These are phyloP conservation scores for Xestia xanthographa DNA, from an alignment of 2,888 invertebrate species.

Conservation along the genomic window DNA sequence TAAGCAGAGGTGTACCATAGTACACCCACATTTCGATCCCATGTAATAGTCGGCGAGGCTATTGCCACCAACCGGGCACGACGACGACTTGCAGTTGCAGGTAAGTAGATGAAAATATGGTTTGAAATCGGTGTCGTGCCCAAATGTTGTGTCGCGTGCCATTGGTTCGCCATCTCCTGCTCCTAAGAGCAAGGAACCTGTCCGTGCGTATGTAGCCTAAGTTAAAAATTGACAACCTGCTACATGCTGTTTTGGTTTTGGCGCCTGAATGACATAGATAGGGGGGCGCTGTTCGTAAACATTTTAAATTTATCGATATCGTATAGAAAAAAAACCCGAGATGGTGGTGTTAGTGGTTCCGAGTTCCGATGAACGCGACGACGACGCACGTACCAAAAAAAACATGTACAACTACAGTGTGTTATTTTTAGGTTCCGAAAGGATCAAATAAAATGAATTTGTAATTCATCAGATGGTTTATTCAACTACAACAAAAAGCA, in stretches of 20 bases:
- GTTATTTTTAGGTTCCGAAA: neutral
- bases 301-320: neutral
- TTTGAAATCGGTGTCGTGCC: no score
- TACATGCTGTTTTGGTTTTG: neutral
- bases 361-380: no score
- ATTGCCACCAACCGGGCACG: no score
- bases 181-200: neutral
- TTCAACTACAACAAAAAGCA: constrained; percentile 90
- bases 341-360: no score
- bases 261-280: neutral
- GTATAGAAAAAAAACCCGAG: no score
- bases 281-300: neutral
- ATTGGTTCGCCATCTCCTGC: neutral
- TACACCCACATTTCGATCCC: no score
- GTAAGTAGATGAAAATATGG: no score
- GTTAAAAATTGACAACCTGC: neutral
- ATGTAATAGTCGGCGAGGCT: no score
- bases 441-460: constrained; percentile 62
- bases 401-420: neutral
- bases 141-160: no score
- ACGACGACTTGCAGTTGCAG: no score
- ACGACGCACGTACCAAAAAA: neutral
- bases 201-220: neutral
- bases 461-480: constrained; percentile 85
- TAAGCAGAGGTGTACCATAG: no score